Base-by-base conservation (phyloP, 1,140 invertebrate genomes). In the Dolichoris vasculosae region DNA sequence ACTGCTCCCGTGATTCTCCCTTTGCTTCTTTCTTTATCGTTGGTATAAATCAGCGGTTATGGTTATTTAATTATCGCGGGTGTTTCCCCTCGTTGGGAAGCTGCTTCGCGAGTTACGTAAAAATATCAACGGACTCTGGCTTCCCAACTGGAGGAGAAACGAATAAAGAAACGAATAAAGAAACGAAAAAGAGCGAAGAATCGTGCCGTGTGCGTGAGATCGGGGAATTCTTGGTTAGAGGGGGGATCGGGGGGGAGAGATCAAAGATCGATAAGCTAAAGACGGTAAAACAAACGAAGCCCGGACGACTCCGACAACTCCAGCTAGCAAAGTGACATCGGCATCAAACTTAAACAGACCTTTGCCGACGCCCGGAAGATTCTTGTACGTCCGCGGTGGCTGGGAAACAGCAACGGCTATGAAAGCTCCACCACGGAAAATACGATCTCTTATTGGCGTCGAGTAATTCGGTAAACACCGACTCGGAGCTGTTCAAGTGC, bases 1-100 rank as follows among this genome's bases (percentile, higher is more conserved):
- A 20, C 55, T 64, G 48, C 69, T 43, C 59, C 23, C 59, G 35
- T 43, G 17, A 82, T 86, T 84, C 63, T 46, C 26, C 32, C 38
- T 26, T 40, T 13, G 13, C 13, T 48, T n/a, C 38, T 6, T 48
- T n/a, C 38, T 67, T 38, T 55, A 59, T 51, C 38, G 48, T 69
- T 69, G 40, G 32, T 46, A 1, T 20, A 30, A 51, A 48, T 77
- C 55, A 20, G 17, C 30, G 26, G 11, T n/a, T n/a, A 63, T 35
- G 2, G 40, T 40, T 78, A 59, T 55, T 55, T 59, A 48, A 11
- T 48, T 13, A 35, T 35, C 15, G 7, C 26, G 11, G 46, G 73
- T 8, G 40, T 48, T 26, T 75, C 43, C 35, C 40, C 40, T 32
- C n/a, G 73, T 0, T 46, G 55, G 17, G 17, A 59, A 59, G 55